Evolutionary conservation across 2,888 invertebrate species (phyloP).

Genomic region (Nomada flava): DNA sequence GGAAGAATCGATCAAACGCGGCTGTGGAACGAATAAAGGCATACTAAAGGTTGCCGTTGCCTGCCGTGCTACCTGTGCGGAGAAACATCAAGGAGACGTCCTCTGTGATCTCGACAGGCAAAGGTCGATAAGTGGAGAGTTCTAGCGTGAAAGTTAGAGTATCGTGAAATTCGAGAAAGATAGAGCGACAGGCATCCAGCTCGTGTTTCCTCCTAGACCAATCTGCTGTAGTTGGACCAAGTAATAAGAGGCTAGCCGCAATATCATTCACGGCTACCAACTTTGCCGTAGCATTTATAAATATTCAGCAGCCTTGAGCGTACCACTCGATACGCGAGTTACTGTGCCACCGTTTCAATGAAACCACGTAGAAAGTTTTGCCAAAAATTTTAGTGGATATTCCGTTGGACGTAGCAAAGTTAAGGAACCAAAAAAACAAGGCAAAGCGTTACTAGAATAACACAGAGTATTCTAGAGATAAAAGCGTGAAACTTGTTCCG

Average conservation of each 20-base stretch:
- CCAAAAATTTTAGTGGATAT: conserved; percentile 7
- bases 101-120: conserved; percentile 67
- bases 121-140: conserved; percentile 50
- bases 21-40: conserved; percentile 58
- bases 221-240: conserved; percentile 1
- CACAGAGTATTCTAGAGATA: neutral
- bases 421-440: neutral
- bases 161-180: conserved; percentile 48
- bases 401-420: neutral
- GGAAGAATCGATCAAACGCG: conserved; percentile 67
- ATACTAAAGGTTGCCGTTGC: conserved; percentile 45
- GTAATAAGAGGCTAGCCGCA: conserved; percentile 48
- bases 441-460: neutral
- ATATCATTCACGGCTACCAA: conserved; percentile 6
- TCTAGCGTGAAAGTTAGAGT: conserved; percentile 30
- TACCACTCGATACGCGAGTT: neutral
- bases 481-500: conserved; percentile 10
- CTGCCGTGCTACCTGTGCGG: conserved; percentile 39
- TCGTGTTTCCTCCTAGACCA: conserved; percentile 34
- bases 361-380: neutral
- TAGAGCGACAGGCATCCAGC: neutral
- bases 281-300: neutral
- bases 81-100: conserved; percentile 64
- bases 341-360: too few relatives aligned
- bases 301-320: conserved; percentile 8